Conservation (phyloP, 1,140 invertebrate genomes). For the Varroa destructor region DNA sequence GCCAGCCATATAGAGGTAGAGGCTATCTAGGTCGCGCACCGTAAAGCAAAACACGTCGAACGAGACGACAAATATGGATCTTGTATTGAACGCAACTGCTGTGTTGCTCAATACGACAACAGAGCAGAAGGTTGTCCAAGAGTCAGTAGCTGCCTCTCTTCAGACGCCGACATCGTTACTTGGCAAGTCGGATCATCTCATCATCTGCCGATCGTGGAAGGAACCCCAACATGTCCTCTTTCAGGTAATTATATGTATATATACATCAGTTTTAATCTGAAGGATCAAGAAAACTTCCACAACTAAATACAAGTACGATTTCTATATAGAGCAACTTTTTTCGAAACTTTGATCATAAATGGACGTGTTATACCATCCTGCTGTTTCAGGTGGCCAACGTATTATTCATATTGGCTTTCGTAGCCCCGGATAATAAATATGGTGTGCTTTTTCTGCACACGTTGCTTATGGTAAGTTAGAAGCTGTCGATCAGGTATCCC, state of each 20-base stretch:
- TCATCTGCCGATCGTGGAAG: slow-evolving; percentile 43
- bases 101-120: too few species aligned
- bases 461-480: slow-evolving; percentile 57
- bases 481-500: not conserved
- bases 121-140: not conserved
- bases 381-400: slow-evolving; percentile 54
- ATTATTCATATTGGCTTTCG: slow-evolving; percentile 58
- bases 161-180: not conserved
- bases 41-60: not conserved
- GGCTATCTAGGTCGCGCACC: not conserved
- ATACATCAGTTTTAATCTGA: too few species aligned
- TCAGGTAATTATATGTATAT: slow-evolving; percentile 30
- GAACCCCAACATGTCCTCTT: slow-evolving; percentile 55
- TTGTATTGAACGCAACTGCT: not conserved
- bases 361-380: not conserved
- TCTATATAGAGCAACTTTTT: too few species aligned
- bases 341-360: not conserved
- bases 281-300: too few species aligned
- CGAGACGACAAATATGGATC: not conserved
- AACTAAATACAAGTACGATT: too few species aligned
- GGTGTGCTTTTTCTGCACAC: slow-evolving; percentile 67
- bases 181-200: slow-evolving; percentile 14
- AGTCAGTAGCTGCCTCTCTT: not conserved
- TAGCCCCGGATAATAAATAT: slow-evolving; percentile 59
- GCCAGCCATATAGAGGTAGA: too few species aligned